These are phyloP conservation scores for Euphysa ruthae DNA, from an alignment of 30 jellyfish, hydroid and myxozoan genomes.

Conservation along the genomic window DNA sequence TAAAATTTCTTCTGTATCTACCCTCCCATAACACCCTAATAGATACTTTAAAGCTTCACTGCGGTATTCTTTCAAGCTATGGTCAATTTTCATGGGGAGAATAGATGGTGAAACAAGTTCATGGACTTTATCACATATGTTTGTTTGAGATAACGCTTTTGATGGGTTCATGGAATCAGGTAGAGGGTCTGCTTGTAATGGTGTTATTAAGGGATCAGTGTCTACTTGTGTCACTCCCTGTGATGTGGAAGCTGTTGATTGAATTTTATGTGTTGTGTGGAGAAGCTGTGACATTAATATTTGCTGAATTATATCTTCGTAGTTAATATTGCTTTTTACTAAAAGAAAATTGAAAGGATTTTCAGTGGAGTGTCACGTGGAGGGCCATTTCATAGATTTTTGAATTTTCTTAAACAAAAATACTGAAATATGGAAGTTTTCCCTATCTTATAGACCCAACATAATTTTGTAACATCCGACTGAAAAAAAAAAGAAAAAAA, in stretches of 20 bases:
- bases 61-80: constrained; percentile 15
- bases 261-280: constrained; percentile 7
- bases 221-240: background rate
- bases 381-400: no score
- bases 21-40: constrained; percentile 60
- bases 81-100: background rate
- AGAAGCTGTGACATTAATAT: constrained; percentile 54
- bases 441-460: no score
- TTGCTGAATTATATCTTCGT: constrained; percentile 68
- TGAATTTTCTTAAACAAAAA: no score
- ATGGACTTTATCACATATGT: constrained; percentile 19
- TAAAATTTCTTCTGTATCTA: constrained; percentile 50
- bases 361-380: no score
- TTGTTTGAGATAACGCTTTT: constrained; percentile 8
- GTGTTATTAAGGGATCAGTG: background rate
- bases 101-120: constrained; percentile 12
- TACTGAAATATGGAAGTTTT: no score
- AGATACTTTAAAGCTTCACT: constrained; percentile 35
- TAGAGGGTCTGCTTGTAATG: constrained; percentile 2
- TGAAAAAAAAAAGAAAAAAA: no score
- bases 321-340: constrained; percentile 34
- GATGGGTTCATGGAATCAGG: constrained; percentile 28
- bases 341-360: no score
- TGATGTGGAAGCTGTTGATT: background rate
- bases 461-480: background rate